phyloP scores from a whole-genome alignment of 2,888 invertebrate genomes.

The Rhodophaea formosa region DNA sequence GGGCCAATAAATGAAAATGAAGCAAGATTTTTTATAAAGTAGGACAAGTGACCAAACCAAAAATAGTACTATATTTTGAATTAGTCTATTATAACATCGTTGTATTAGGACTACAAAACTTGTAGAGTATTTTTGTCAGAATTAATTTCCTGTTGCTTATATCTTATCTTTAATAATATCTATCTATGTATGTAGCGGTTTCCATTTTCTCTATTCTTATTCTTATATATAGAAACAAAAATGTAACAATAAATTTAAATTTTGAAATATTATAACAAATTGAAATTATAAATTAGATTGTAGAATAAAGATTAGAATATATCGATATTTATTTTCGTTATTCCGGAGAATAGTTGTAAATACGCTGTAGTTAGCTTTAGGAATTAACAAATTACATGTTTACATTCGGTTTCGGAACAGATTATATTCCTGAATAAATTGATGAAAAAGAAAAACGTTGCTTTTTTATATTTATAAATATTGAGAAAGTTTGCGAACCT shows the following conservation, averaged over 20 bases:
- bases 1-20: not conserved
- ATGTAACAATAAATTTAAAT: constrained; percentile 32
- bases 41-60: not conserved
- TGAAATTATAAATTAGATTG: constrained; percentile 53
- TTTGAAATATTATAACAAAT: constrained; percentile 43
- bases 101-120: not conserved
- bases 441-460: constrained; percentile 39
- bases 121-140: not conserved
- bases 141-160: not conserved
- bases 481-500: no score
- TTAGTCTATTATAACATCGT: not conserved
- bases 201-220: constrained; percentile 44
- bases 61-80: constrained; percentile 1
- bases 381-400: constrained; percentile 38
- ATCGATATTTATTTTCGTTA: constrained; percentile 68
- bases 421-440: constrained; percentile 74
- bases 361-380: constrained; percentile 36
- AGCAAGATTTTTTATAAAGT: not conserved
- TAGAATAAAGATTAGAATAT: constrained; percentile 50
- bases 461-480: constrained; percentile 31
- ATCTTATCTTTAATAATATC: constrained; percentile 7
- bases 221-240: constrained; percentile 35
- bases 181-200: constrained; percentile 22
- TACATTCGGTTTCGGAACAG: constrained; percentile 56
- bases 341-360: constrained; percentile 36